Evolutionary conservation across 1,140 invertebrate genomes (phyloP).

Genomic region (Euwallacea fornicatus): DNA sequence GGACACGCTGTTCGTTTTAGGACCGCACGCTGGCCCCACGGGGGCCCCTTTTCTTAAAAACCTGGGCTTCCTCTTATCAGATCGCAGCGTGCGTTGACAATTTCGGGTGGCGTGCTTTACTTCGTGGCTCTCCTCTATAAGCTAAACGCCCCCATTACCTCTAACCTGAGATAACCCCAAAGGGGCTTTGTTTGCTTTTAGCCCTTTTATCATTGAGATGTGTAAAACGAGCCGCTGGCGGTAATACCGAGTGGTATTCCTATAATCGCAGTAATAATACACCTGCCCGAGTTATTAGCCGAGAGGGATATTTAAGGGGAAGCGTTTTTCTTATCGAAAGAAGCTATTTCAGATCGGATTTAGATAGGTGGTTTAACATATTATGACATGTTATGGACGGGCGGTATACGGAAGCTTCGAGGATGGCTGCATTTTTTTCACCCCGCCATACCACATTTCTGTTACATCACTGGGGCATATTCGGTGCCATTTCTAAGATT

Average conservation of each 20-base stretch:
- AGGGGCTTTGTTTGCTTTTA: no score
- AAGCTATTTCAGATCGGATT: slow-evolving; percentile 15
- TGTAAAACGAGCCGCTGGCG: no score
- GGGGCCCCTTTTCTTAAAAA: slow-evolving; percentile 40
- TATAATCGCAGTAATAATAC: slow-evolving; percentile 3
- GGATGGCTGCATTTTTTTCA: no score
- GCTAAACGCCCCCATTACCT: no score
- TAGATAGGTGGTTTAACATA: slow-evolving; percentile 7
- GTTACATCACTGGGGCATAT: no score
- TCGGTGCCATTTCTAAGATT: no score
- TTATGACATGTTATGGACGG: slow-evolving; percentile 8
- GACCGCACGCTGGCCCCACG: slow-evolving; percentile 42
- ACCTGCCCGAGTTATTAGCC: slow-evolving; percentile 11
- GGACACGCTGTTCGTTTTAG: slow-evolving; percentile 52
- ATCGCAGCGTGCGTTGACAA: slow-evolving; percentile 54
- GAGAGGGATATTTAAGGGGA: slow-evolving; percentile 5
- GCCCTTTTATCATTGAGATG: no score
- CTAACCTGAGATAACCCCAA: no score
- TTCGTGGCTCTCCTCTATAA: no score
- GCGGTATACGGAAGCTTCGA: background rate
- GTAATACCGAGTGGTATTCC: no score
- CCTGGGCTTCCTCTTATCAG: slow-evolving; percentile 50
- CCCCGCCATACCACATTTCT: no score
- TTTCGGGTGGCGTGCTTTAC: slow-evolving; percentile 32
- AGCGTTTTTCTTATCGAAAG: slow-evolving; percentile 18